phyloP scores from a whole-genome alignment of 35 echinoderm and acorn worm genomes.

The Patiria miniata region DNA sequence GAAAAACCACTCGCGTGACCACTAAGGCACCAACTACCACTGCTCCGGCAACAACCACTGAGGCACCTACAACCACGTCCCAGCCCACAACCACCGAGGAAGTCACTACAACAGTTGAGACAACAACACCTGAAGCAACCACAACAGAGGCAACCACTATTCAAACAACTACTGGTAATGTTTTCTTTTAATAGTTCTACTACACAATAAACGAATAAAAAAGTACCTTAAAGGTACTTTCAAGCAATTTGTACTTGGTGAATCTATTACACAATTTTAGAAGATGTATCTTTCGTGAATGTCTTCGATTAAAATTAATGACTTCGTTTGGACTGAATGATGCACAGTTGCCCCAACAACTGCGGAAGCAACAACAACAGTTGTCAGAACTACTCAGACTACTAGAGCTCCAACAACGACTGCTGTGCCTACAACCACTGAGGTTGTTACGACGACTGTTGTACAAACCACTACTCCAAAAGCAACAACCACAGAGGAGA shows the following conservation, averaged over 20 bases:
- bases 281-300: too few relatives aligned
- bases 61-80: neutral
- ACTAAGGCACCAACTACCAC: neutral
- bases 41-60: neutral
- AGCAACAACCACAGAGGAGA: neutral
- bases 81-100: neutral
- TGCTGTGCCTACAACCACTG: neutral
- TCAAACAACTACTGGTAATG: neutral
- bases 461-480: constrained; percentile 7
- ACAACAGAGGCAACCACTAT: neutral
- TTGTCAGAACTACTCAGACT: constrained; percentile 1
- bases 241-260: too few relatives aligned
- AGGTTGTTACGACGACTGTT: neutral
- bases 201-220: too few relatives aligned
- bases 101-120: neutral
- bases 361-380: neutral
- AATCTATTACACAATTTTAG: too few relatives aligned
- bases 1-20: neutral
- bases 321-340: too few relatives aligned
- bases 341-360: neutral
- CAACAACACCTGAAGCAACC: neutral
- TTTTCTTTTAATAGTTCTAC: too few relatives aligned
- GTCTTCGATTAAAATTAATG: too few relatives aligned
- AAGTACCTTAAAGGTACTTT: too few relatives aligned
- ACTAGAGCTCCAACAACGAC: neutral